phyloP scores from a whole-genome alignment of 1,140 invertebrate genomes.

The Eufriesea mexicana region DNA sequence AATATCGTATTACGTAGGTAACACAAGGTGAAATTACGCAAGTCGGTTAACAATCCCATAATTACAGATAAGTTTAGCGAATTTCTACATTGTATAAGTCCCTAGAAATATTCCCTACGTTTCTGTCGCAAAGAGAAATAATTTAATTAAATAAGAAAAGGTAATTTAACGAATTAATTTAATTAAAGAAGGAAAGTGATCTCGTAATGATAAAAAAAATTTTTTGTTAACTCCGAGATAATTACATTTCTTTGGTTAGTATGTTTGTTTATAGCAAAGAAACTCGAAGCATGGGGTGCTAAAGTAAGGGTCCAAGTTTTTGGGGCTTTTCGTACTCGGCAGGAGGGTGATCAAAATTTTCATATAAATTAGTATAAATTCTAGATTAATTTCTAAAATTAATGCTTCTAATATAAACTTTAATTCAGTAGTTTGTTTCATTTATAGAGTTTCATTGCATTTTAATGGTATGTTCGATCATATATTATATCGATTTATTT shows the following conservation, averaged over 20 bases:
- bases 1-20: not conserved
- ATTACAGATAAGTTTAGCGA: constrained; percentile 25
- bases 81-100: constrained; percentile 11
- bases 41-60: not conserved
- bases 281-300: not conserved
- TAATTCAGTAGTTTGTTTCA: too few species aligned
- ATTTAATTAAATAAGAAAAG: constrained; percentile 16
- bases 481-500: too few species aligned
- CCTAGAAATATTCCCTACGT: not conserved
- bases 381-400: too few species aligned
- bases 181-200: too few species aligned
- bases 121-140: not conserved
- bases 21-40: not conserved
- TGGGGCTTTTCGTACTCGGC: too few species aligned
- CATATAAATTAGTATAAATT: too few species aligned
- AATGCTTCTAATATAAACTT: too few species aligned
- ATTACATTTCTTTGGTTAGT: not conserved
- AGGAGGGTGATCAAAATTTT: too few species aligned
- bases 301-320: too few species aligned
- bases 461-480: too few species aligned
- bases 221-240: not conserved
- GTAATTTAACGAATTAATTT: too few species aligned
- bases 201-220: not conserved
- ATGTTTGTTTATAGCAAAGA: not conserved
- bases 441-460: too few species aligned